These are phyloP conservation scores for Falco peregrinus DNA, from an alignment of 2,797 vertebrate species.

Conservation along the genomic window DNA sequence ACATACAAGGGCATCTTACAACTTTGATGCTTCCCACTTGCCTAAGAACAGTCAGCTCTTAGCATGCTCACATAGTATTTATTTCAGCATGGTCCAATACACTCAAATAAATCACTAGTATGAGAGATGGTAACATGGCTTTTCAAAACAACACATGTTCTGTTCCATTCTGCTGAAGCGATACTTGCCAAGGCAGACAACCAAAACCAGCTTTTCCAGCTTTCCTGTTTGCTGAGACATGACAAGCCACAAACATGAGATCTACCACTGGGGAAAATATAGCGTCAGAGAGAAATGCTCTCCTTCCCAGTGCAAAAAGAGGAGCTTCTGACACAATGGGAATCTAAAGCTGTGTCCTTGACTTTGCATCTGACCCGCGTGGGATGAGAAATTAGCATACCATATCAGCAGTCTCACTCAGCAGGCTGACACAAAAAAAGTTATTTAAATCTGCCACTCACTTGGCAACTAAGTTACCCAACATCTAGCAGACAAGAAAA, in stretches of 20 bases:
- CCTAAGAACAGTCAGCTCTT: not conserved
- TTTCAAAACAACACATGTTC: not conserved
- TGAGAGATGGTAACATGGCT: not conserved
- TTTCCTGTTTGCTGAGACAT: conserved; percentile 45
- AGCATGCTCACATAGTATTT: not conserved
- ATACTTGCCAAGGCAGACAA: conserved; percentile 4
- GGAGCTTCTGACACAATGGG: not conserved
- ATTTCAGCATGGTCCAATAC: not conserved
- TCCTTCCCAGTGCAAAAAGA: not conserved
- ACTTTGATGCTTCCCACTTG: not conserved
- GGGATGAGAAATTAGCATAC: conserved; percentile 27
- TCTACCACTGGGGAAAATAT: not conserved
- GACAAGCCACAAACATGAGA: not conserved
- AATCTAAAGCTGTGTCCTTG: not conserved
- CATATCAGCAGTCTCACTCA: conserved; percentile 12
- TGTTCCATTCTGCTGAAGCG: not conserved
- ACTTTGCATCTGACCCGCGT: not conserved
- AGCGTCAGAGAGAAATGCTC: not conserved
- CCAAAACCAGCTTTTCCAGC: conserved; percentile 57
- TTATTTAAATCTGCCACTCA: conserved; percentile 45
- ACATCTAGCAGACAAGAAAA: conserved; percentile 32
- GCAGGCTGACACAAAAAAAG: not conserved
- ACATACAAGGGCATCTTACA: not conserved
- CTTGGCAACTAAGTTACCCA: not conserved
- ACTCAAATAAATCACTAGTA: not conserved